Percentiles rank a stretch among this genome's conserved stretches.
Conservation (phyloP, 2,888 invertebrate species). For the Mesoligia furuncula region DNA sequence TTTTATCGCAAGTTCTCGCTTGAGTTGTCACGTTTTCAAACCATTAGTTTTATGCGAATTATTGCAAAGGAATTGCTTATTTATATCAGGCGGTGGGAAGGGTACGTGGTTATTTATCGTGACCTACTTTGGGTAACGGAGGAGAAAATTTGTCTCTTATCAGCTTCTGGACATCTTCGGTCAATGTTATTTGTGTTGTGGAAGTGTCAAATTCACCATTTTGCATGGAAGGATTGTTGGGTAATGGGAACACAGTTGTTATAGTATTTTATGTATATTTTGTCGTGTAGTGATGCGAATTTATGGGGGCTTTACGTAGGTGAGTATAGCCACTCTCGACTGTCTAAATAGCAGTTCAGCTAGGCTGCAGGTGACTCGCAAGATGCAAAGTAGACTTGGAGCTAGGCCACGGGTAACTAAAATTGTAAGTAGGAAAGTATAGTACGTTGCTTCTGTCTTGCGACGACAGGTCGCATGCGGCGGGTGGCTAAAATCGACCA, state of each 20-base stretch:
- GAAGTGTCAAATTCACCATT: constrained; percentile 39
- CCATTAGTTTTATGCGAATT: constrained; percentile 90
- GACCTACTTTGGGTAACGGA: constrained; percentile 65
- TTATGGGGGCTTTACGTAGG: too few species aligned
- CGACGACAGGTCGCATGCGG: background rate
- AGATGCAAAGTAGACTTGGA: background rate
- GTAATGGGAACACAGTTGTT: background rate
- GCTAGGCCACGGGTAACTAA: background rate
- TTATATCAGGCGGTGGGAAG: constrained; percentile 78
- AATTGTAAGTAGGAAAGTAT: background rate
- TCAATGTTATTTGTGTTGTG: constrained; percentile 53
- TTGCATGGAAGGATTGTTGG: background rate
- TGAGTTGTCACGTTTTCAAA: constrained; percentile 87
- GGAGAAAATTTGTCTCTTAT: constrained; percentile 70
- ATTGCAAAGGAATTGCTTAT: constrained; percentile 86
- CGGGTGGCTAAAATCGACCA: too few species aligned
- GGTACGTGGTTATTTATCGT: constrained; percentile 72
- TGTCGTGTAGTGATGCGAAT: background rate
- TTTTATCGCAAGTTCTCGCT: constrained; percentile 89
- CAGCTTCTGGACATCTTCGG: constrained; percentile 57
- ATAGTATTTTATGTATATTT: background rate
- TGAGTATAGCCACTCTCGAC: too few species aligned
- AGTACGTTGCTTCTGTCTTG: background rate
- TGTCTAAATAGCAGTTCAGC: background rate
- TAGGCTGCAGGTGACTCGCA: background rate